These are phyloP conservation scores for Campaea margaritaria DNA, from an alignment of 2,888 invertebrate species.

Conservation along the genomic window DNA sequence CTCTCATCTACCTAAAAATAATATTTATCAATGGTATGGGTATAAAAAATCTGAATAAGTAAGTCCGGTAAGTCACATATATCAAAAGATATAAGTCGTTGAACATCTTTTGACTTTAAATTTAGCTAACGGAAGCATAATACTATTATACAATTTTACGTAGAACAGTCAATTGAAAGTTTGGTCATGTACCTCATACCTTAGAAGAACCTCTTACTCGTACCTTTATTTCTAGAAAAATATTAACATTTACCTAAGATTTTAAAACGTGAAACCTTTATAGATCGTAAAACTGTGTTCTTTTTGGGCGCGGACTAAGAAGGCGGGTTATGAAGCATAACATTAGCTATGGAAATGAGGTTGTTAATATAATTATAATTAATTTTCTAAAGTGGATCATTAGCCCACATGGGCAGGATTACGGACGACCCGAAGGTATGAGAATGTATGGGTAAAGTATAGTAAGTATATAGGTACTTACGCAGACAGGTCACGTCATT, in stretches of 20 bases:
- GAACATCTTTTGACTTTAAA: no score
- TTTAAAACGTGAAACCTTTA: conserved; percentile 3
- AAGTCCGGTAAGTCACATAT: no score
- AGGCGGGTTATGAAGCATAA: conserved; percentile 51
- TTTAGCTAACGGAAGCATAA: no score
- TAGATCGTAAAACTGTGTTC: conserved; percentile 6
- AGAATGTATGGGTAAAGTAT: not conserved
- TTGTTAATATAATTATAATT: conserved; percentile 69
- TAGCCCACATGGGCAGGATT: conserved; percentile 34
- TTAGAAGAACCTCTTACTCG: no score
- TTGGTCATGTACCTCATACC: no score
- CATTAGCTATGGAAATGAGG: conserved; percentile 69
- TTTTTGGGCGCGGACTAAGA: conserved; percentile 39
- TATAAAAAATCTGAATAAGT: no score
- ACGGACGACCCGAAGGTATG: conserved; percentile 12
- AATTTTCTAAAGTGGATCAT: conserved; percentile 58
- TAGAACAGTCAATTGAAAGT: no score
- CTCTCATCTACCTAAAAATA: no score
- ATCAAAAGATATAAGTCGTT: no score
- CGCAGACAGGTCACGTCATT: no score
- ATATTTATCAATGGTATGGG: no score
- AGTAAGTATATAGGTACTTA: not conserved
- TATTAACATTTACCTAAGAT: not conserved
- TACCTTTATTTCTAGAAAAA: not conserved
- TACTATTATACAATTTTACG: no score